Base-by-base conservation (phyloP, 2,113 vertebrate species). In the Proterorhinus semilunaris region DNA sequence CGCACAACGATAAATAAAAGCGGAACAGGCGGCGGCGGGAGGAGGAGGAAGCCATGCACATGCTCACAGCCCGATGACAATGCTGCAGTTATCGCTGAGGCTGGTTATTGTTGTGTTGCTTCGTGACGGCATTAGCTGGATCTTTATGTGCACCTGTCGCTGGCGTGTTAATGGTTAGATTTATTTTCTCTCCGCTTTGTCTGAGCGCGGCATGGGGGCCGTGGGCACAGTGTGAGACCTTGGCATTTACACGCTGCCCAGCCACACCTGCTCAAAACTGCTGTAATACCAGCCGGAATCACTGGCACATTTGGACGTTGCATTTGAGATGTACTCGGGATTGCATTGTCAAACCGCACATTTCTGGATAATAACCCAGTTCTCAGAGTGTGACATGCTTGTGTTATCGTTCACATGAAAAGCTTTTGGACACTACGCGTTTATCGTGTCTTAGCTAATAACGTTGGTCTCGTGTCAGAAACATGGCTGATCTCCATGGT, bases 61-160 rank as follows among this genome's bases (percentile, higher is more conserved):
- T 72, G 61, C 70, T 83, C 80, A 70, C 63, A 77, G 27, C 27
- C 27, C 27, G 4, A 5, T 36, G 27, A 36, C 2, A 36, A 53
- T 16, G 43, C 68, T 6, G 27, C 79, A 84, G 84, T 84, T 68
- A 81, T 61, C 76, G 73, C 86, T 86, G 85, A 83, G 61, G 63
- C 69, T 27, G 42, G 58, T 61, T 52, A 61, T 69, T 75, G 50
- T 66, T 69, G 74, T 78, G 79, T 79, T 36, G 51, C 54, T 81
- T 44, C 52, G 65, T 62, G 62, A 86, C 71, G 84, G 66, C 77
- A 72, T 80, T 80, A 91, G 88, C 86, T 67, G 73, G 91, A 91
- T 92, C 78, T 92, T 91, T 89, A 92, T 90, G 74, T 69, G 66
- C 80, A 71, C 62, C 62, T 76, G 62, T 46, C 49, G 61, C 66